Evolutionary conservation across 2,888 invertebrate genomes (phyloP).

Genomic region (Boloria selene): DNA sequence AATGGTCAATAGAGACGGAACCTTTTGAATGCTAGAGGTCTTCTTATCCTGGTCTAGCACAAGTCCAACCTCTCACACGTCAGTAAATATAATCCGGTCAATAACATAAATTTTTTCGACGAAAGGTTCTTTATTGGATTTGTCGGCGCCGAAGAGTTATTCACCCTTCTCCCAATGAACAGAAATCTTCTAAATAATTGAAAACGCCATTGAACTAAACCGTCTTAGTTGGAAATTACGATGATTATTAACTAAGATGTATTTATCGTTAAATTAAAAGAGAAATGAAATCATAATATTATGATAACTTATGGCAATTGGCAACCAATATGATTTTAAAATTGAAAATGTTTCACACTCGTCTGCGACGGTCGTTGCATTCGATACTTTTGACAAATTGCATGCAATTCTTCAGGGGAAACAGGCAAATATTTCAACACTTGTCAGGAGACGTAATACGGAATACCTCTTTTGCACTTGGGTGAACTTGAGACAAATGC

Average conservation of each 20-base stretch:
- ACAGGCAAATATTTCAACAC: constrained; percentile 46
- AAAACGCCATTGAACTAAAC: constrained; percentile 20
- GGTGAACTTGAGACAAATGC: constrained; percentile 62
- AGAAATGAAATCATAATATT: background rate
- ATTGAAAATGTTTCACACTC: constrained; percentile 35
- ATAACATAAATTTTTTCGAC: constrained; percentile 76
- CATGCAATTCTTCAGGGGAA: constrained; percentile 43
- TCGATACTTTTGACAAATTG: constrained; percentile 50
- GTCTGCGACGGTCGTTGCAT: constrained; percentile 31
- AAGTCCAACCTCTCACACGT: constrained; percentile 64
- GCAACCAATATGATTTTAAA: constrained; percentile 21
- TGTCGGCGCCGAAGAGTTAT: constrained; percentile 67
- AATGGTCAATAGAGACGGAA: constrained; percentile 46
- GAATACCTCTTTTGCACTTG: constrained; percentile 48
- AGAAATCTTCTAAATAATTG: constrained; percentile 33
- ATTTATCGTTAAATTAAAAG: constrained; percentile 4
- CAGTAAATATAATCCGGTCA: constrained; percentile 76
- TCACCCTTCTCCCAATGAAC: constrained; percentile 50
- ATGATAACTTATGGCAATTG: constrained; percentile 6
- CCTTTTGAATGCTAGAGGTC: constrained; percentile 52
- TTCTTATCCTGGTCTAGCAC: constrained; percentile 53
- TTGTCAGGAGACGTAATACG: constrained; percentile 44
- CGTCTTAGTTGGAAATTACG: constrained; percentile 17
- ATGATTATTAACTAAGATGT: constrained; percentile 11
- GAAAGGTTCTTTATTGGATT: constrained; percentile 76